Evolutionary conservation across 2,888 invertebrate species (phyloP), one percentile per base, ranked within the genome.

Genomic region (Drosophila algonquin): DNA sequence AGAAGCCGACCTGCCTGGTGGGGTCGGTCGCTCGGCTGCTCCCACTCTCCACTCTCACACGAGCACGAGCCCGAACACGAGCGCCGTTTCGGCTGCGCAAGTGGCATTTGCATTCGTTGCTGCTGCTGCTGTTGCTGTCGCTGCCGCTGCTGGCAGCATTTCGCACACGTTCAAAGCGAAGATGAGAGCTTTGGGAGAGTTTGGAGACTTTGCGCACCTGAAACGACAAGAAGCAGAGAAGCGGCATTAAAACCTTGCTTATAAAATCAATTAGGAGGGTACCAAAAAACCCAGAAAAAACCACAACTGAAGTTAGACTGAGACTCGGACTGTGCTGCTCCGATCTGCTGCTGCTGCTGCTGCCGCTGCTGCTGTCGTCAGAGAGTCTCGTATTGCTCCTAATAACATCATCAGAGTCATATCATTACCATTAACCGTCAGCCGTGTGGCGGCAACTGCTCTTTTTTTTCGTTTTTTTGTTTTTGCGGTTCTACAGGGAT

Each of bases 231-330:
- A 70, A 72, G 72, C 51, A 52, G 67, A 79, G 77, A 73, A 73
- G 73, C 75, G 67, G 75, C 74, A 75, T 77, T 76, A 85, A 87
- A 88, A 76, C 83, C 88, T 83, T 83, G 83, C 82, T 88, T 86
- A 86, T 88, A 80, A 80, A 86, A 80, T 88, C 89, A 83, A 86
- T 86, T 83, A 87, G 82, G 65, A 30, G 40, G 72, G 56, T 56
- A 61, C 73, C n/a, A 51, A 53, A 51, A 60, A 48, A 47, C 54
- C 27, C 5, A 46, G 40, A 52, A 9, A 35, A 57, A 54, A 46
- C 27, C 53, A 60, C n/a, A 48, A 75, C 69, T 75, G 56, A 51
- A 64, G 57, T 63, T 50, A 59, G 73, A 58, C 68, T 58, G 14
- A 14, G 40, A 40, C 40, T 40, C 6, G n/a, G 40, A 14, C n/a